Base-by-base conservation (phyloP, 23 tunicate genomes). In the Trididemnum clinides region DNA sequence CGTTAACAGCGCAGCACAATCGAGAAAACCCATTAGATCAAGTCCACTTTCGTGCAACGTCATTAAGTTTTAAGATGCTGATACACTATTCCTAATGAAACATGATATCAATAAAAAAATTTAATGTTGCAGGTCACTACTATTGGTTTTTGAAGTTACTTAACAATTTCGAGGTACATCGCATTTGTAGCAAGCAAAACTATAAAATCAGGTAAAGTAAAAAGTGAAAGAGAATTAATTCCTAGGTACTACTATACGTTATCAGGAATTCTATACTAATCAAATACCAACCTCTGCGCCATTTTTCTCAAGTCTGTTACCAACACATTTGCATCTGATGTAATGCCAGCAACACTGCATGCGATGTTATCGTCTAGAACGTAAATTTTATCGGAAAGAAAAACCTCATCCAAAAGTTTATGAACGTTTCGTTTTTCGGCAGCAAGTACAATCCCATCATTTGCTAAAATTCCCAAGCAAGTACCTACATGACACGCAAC, bases 251-350 rank as follows among this genome's bases (percentile, higher is more conserved):
- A 49, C 18, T 12, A 12, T 49, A 49, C 18, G 18, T 49, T 18
- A 12, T 18, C n/a, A n/a, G n/a, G 58, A 3, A 23, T 20, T 5
- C 58, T 35, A 74, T 25, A 35, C 37, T 6, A 38, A 19, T 2
- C 4, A 10, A 74, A 34, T 5, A 2, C 3, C 15, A 12, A 87
- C 92, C 96, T 84, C 63, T 95, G 92, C 78, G 96, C 99, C n/a
- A 89, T 90, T 49, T 66, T 54, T 36, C 94, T 80, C 22, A 95
- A 38, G 30, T 95, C 92, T 26, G 97, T 66, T 18, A 87, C 90
- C 33, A 95, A 82, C 22, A 91, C 99, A 80, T 95, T 95, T 18
- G 99, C 99, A 87, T 95, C 99, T 1, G 99, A 90, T 2, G 99
- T 95, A 19, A 95, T 95, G 23, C 99, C 99, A 37, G 99, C 99